Evolutionary conservation across 2,888 invertebrate species (phyloP), one percentile per base, ranked within the genome.

Genomic region (Spialia ferax): DNA sequence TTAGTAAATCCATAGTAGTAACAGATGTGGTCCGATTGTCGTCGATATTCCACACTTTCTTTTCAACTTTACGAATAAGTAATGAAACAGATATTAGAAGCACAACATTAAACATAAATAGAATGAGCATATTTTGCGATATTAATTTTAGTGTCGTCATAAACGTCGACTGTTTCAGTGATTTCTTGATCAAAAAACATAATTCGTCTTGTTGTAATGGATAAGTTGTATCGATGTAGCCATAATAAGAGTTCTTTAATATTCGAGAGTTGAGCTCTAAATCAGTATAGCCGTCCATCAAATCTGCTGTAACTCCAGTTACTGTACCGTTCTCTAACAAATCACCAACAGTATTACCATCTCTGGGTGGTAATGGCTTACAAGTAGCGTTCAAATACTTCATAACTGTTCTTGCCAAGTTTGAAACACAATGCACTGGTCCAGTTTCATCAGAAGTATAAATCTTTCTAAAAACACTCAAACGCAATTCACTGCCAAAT

Each of bases 211-310:
- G 93, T 10, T 78, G 83, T 6, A 94, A 82, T 2, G 94, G 94
- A 60, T 94, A 89, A 0, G 95, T 94, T 1, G 88, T 87, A 67
- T 95, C 95, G 15, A 94, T 92, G 60, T 87, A 88, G 0, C 90
- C 90, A 15, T 89, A 86, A 71, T 94, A 95, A 0, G 89, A 85
- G 59, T 89, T 88, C 64, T 94, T 90, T 4, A 95, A 80, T 54
- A 95, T 94, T 63, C 95, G 83, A 0, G 94, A 91, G 70, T 88
- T 95, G 7, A 95, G 76, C 69, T 95, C 94, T 18, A 95, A 75
- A 69, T 95, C 95, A 0, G 94, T 84, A 56, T 94, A 95, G 6
- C 89, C 88, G n/a, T 90, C 88, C 1, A 92, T 81, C 55, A 94
- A 75, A 75, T 94, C 93, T 22, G 85, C 85, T 6, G 92, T 92